Evolutionary conservation across 2,797 vertebrate genomes (phyloP), one percentile per base, ranked within the genome.

Genomic region (Setipinna tenuifilis): DNA sequence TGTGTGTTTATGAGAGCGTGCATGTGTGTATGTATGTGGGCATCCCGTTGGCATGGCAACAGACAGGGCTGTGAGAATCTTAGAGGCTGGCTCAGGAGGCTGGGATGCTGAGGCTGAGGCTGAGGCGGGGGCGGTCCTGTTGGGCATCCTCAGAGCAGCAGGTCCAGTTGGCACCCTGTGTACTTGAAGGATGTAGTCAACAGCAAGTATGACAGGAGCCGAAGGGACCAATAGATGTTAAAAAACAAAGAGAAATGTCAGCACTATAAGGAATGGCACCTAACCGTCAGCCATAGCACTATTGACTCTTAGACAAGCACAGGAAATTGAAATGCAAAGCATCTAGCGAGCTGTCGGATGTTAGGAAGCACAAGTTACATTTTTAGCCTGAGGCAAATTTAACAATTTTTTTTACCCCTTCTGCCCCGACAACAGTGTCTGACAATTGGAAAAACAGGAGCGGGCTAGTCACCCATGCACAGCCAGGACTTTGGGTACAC

Each of bases 301-400:
- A 31, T 41, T 2, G 65, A 31, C 25, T 44, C 17, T 21, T 7
- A 78, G 71, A 78, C 4, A 11, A 75, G 28, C 68, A 54, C 50
- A 68, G 65, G 25, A 31, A 4, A 68, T 68, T 28, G 65, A 41
- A 28, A 41, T 31, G 50, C 50, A 54, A 54, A 54, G 50, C 7
- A 9, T 54, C 50, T 54, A 54, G 50, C 50, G 9, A 54, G 14
- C 50, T 54, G 50, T 54, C 50, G 9, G 7, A 10, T 54, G 14
- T 44, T 31, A 78, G 21, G 31, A 78, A 78, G 71, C 71, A 78
- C 71, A 78, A 78, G 71, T 78, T 41, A 28, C 12, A 71, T 71
- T 75, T 44, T 17, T 78, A 35, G 35, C 71, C 35, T 78, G 31
- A 78, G 35, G 71, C 71, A 78, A 21, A 10, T 6, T 6, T 78